phyloP scores from a whole-genome alignment of 1,140 invertebrate genomes.

The Adoxophyes honmai region DNA sequence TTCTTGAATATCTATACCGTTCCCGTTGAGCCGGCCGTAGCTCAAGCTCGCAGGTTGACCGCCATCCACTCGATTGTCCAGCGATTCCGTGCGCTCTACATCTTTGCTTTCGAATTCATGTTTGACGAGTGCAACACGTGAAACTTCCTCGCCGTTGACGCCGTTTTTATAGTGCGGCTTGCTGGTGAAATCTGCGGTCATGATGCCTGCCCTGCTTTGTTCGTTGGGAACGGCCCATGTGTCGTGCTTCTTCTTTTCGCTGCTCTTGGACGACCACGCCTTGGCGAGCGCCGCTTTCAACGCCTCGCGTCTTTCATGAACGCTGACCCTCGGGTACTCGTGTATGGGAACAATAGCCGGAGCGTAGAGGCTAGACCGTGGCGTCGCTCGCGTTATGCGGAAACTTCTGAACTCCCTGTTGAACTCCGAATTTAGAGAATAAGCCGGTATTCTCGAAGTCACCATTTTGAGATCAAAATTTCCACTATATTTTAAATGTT shows the following conservation, averaged over 20 bases:
- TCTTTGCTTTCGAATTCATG: conserved; percentile 68
- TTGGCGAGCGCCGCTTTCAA: conserved; percentile 72
- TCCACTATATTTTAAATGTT: conserved; percentile 47
- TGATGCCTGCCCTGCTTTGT: conserved; percentile 53
- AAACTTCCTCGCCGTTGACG: conserved; percentile 42
- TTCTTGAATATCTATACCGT: conserved; percentile 65
- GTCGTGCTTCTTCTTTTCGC: conserved; percentile 71
- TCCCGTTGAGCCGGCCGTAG: conserved; percentile 56
- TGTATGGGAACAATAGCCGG: conserved; percentile 74
- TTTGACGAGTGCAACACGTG: conserved; percentile 59
- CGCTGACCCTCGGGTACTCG: conserved; percentile 74
- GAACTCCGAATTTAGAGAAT: conserved; percentile 77
- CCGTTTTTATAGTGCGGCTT: conserved; percentile 50
- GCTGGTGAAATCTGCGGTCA: conserved; percentile 49
- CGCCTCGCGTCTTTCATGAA: conserved; percentile 70
- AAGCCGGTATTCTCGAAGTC: conserved; percentile 77
- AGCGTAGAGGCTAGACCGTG: conserved; percentile 62
- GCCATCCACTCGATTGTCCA: conserved; percentile 48
- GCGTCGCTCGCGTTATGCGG: conserved; percentile 70
- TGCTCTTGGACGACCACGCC: conserved; percentile 75
- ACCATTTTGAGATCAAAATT: conserved; percentile 77
- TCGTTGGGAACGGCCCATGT: conserved; percentile 68
- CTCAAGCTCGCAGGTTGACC: conserved; percentile 51
- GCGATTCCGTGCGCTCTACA: conserved; percentile 40
- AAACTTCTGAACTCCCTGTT: conserved; percentile 78